A percentile compares a stretch with the other conserved stretches of the same genome.
Conservation (phyloP, 1,140 invertebrate genomes). For the Cotesia chilonis region DNA sequence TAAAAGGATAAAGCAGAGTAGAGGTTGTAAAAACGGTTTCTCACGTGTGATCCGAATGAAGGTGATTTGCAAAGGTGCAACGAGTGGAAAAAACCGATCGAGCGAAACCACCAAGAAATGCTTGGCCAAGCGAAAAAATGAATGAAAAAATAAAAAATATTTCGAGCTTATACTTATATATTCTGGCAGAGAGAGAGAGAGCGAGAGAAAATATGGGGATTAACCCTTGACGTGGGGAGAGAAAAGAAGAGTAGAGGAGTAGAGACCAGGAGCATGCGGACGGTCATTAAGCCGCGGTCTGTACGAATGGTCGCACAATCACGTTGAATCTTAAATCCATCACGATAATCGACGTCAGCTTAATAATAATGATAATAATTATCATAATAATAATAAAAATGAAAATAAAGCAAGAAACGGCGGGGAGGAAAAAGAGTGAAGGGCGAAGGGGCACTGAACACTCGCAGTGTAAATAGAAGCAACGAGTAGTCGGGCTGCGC, state of each 20-base stretch:
- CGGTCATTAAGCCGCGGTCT: conserved; percentile 22
- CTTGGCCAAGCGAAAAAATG: conserved; percentile 7
- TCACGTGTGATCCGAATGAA: conserved; percentile 21
- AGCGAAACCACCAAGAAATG: conserved; percentile 25
- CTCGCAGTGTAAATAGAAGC: conserved; percentile 37
- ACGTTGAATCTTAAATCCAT: conserved; percentile 24
- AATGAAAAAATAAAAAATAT: conserved; percentile 14
- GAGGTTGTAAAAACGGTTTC: conserved; percentile 6
- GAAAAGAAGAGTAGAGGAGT: background rate
- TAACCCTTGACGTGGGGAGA: conserved; percentile 15
- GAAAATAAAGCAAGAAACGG: background rate
- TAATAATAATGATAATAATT: background rate
- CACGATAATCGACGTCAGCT: background rate
- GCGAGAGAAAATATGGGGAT: conserved; percentile 15
- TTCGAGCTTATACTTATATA: background rate
- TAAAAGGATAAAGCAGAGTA: too few species aligned
- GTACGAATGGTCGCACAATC: conserved; percentile 27
- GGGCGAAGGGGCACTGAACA: conserved; percentile 14
- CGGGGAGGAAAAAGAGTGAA: conserved; percentile 17
- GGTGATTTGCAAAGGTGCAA: conserved; percentile 23
- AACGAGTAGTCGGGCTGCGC: conserved; percentile 17
- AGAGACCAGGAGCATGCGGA: background rate
- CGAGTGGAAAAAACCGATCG: conserved; percentile 23
- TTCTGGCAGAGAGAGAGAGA: background rate
- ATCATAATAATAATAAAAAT: conserved; percentile 1